Evolutionary conservation across 2,888 invertebrate genomes (phyloP).

Genomic region (Cerceris rybyensis): DNA sequence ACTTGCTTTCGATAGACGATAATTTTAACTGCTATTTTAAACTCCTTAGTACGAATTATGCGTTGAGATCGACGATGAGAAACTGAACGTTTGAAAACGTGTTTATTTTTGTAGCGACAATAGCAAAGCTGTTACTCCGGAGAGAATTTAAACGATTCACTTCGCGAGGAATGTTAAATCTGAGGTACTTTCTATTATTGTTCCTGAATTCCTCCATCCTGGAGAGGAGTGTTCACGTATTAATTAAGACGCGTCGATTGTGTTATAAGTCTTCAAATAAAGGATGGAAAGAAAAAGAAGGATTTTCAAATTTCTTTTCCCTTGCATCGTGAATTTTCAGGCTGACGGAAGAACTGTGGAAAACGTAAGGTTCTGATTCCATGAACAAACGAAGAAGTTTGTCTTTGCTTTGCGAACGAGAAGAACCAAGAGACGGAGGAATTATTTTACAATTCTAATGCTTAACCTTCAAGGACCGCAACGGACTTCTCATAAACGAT

Average conservation of each 20-base stretch:
- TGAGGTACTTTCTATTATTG: conserved; percentile 6
- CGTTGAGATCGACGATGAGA: too few relatives aligned
- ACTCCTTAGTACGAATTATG: too few relatives aligned
- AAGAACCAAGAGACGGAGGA: conserved; percentile 3
- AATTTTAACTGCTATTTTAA: background rate
- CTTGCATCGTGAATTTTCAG: background rate
- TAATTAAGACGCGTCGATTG: too few relatives aligned
- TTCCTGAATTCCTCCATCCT: background rate
- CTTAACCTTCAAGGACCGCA: background rate
- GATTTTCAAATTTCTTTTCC: background rate
- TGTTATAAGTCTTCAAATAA: too few relatives aligned
- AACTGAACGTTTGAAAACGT: too few relatives aligned
- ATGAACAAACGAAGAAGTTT: conserved; percentile 7
- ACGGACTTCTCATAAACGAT: background rate
- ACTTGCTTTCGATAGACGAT: conserved; percentile 25
- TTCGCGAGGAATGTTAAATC: background rate
- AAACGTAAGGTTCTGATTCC: background rate
- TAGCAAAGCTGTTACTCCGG: too few relatives aligned
- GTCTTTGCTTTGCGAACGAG: background rate
- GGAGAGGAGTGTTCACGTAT: background rate
- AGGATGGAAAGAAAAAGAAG: too few relatives aligned
- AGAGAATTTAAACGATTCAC: background rate
- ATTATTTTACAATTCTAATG: conserved; percentile 39
- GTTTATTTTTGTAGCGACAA: too few relatives aligned
- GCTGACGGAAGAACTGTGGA: background rate